Percentiles rank a stretch among this genome's conserved stretches.
Evolutionary conservation across 2,888 invertebrate species (phyloP).

Genomic region (Altica lythri): DNA sequence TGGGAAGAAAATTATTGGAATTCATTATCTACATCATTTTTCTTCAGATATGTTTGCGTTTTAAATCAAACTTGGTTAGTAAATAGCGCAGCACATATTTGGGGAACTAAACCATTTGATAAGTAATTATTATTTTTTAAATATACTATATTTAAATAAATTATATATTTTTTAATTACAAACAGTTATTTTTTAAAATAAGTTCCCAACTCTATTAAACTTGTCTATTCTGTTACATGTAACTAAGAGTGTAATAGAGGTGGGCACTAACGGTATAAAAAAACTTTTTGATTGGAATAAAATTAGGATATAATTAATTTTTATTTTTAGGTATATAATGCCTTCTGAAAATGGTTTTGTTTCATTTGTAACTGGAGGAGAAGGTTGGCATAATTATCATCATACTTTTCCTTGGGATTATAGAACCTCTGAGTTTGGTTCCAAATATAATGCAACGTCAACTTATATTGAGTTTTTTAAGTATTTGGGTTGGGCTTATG

Average conservation of each 20-base stretch:
- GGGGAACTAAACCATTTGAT: conserved; percentile 79
- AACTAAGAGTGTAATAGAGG: too few species aligned
- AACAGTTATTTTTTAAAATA: neutral
- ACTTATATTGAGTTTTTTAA: conserved; percentile 66
- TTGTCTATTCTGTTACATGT: too few species aligned
- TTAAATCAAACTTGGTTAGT: conserved; percentile 83
- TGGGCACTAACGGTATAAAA: too few species aligned
- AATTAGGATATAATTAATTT: conserved; percentile 16
- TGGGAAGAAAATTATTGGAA: conserved; percentile 70
- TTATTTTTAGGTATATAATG: conserved; percentile 60
- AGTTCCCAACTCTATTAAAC: too few species aligned
- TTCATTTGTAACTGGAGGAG: conserved; percentile 64
- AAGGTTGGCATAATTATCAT: conserved; percentile 81
- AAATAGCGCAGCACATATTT: conserved; percentile 81
- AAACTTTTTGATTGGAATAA: too few species aligned
- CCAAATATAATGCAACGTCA: conserved; percentile 64
- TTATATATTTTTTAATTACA: neutral
- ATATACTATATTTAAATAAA: too few species aligned
- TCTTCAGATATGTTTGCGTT: conserved; percentile 65
- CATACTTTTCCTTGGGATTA: conserved; percentile 75
- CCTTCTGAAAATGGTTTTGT: conserved; percentile 70
- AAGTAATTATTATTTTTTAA: too few species aligned
- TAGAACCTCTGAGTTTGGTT: conserved; percentile 61
- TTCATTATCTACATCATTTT: conserved; percentile 65
- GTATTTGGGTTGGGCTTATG: conserved; percentile 65